Percentiles rank a stretch among this genome's conserved stretches.
Evolutionary conservation across 2,113 vertebrate genomes (phyloP).

Genomic region (Neodon shergylaensis): DNA sequence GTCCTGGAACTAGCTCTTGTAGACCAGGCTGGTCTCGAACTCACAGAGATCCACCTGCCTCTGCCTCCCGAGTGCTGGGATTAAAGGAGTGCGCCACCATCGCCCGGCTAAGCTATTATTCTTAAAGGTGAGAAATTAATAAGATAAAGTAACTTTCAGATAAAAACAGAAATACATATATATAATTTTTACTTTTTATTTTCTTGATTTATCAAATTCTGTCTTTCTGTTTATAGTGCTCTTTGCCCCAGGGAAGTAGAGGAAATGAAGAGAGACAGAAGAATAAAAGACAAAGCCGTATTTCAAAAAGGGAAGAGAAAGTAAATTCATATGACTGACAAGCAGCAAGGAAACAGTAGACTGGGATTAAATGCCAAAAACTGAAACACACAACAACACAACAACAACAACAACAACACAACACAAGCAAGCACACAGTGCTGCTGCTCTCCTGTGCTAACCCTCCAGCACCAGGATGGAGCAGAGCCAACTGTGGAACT

Average conservation of each 20-base stretch:
- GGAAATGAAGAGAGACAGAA: not conserved
- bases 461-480: not conserved
- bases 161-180: not conserved
- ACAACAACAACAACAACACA: not conserved
- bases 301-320: not conserved
- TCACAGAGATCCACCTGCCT: too few relatives aligned
- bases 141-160: not conserved
- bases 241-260: not conserved
- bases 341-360: not conserved
- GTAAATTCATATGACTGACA: not conserved
- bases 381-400: not conserved
- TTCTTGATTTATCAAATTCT: slow-evolving; percentile 24
- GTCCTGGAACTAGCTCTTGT: too few relatives aligned
- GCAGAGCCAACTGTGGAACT: not conserved
- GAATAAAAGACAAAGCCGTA: not conserved
- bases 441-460: not conserved
- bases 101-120: not conserved
- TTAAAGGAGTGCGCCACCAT: too few relatives aligned
- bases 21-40: too few relatives aligned
- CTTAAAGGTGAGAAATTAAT: not conserved
- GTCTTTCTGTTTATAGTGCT: not conserved
- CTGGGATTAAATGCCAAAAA: not conserved
- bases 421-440: not conserved
- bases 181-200: not conserved
- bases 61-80: too few relatives aligned